Evolutionary conservation across 1,140 invertebrate genomes (phyloP).

Genomic region (Sogatella furcifera): DNA sequence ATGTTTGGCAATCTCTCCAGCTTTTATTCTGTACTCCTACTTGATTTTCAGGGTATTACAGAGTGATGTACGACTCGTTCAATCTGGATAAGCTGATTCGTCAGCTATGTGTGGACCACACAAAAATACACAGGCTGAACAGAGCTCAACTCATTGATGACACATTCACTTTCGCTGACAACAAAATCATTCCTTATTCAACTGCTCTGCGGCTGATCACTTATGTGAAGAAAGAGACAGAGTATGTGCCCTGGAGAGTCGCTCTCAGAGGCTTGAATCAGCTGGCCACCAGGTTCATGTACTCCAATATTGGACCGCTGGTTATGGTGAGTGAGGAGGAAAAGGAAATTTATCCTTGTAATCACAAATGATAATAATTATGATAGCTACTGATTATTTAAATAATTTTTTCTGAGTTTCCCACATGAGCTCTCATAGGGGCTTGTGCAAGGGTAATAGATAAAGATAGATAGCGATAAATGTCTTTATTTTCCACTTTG

Average conservation of each 20-base stretch:
- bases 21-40: too few species aligned
- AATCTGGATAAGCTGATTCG: slow-evolving; percentile 52
- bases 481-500: too few species aligned
- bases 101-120: slow-evolving; percentile 36
- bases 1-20: too few species aligned
- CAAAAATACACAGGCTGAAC: slow-evolving; percentile 43
- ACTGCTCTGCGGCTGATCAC: slow-evolving; percentile 30
- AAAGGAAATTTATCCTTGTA: too few species aligned
- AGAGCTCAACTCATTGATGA: slow-evolving; percentile 75
- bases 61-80: slow-evolving; percentile 58
- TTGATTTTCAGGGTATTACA: slow-evolving; percentile 44
- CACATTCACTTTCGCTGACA: slow-evolving; percentile 60
- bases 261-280: neutral
- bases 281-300: neutral
- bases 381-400: too few species aligned
- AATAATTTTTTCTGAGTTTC: too few species aligned
- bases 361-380: too few species aligned
- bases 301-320: too few species aligned
- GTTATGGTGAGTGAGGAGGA: too few species aligned
- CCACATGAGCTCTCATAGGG: too few species aligned
- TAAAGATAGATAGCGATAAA: too few species aligned
- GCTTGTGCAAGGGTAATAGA: too few species aligned
- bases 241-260: slow-evolving; percentile 9
- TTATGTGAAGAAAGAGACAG: slow-evolving; percentile 38
- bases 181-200: slow-evolving; percentile 18